phyloP scores from a whole-genome alignment of 1,140 invertebrate species.

The Eciton burchellii region DNA sequence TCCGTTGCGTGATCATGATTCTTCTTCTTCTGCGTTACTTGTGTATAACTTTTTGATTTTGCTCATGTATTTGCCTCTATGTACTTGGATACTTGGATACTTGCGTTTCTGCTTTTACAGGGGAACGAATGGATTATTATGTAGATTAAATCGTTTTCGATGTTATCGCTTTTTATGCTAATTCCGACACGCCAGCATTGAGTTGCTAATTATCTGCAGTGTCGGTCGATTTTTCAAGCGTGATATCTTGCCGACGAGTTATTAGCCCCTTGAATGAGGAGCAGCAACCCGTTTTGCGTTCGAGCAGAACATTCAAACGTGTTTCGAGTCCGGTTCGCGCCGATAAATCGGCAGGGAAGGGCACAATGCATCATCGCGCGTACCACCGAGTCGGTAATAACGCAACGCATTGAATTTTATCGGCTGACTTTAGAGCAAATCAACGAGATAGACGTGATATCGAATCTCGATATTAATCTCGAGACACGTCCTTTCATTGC shows the following conservation, averaged over 20 bases:
- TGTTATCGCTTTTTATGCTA: not conserved
- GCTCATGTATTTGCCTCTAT: not conserved
- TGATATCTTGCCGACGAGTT: not conserved
- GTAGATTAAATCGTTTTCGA: not conserved
- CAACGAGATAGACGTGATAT: too few species aligned
- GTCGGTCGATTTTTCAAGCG: not conserved
- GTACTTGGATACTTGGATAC: not conserved
- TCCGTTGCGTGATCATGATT: not conserved
- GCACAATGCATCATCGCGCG: not conserved
- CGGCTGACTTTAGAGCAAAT: not conserved
- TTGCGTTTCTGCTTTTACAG: not conserved
- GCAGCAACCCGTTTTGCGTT: constrained; percentile 39
- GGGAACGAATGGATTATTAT: too few species aligned
- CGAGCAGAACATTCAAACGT: not conserved
- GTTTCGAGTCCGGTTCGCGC: not conserved
- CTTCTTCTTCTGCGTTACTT: not conserved
- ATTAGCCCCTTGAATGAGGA: not conserved
- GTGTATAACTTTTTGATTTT: not conserved
- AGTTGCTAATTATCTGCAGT: not conserved
- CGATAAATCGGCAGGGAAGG: constrained; percentile 17
- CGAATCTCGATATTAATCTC: not conserved
- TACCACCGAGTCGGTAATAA: constrained; percentile 26
- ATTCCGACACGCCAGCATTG: not conserved
- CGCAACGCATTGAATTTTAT: constrained; percentile 14
- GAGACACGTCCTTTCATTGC: not conserved